These are phyloP conservation scores for Dendrocopos noguchii DNA, from an alignment of 2,113 vertebrate genomes.

Conservation along the genomic window DNA sequence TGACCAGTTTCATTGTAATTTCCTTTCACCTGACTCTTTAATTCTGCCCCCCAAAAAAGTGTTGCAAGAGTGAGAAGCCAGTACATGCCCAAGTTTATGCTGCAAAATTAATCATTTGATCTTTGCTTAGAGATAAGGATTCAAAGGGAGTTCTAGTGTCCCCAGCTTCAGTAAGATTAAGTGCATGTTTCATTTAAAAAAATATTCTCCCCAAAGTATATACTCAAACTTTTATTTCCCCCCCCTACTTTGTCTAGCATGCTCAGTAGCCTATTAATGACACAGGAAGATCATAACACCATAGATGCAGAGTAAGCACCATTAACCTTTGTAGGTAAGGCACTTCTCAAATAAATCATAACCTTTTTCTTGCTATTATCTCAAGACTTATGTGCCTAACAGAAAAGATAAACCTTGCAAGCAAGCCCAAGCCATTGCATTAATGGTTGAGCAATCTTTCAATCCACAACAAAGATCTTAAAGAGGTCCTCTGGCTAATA, in stretches of 20 bases:
- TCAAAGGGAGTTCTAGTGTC: neutral
- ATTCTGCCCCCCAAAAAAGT: neutral
- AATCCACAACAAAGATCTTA: neutral
- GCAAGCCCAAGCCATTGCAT: neutral
- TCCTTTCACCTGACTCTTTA: slow-evolving; percentile 12
- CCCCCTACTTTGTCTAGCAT: neutral
- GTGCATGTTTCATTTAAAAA: neutral
- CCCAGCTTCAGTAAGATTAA: neutral
- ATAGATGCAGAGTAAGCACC: neutral
- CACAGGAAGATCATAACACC: neutral
- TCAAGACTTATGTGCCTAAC: neutral
- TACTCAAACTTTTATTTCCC: neutral
- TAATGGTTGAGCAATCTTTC: neutral
- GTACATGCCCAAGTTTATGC: neutral
- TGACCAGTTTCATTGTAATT: neutral
- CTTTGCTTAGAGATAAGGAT: neutral
- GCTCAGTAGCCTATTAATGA: neutral
- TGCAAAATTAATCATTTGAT: neutral
- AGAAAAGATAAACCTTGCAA: neutral
- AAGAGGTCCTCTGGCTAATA: neutral
- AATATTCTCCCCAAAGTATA: neutral
- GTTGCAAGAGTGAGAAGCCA: slow-evolving; percentile 1
- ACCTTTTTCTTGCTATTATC: neutral
- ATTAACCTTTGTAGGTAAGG: neutral
- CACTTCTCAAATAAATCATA: neutral